Conservation (phyloP, 2,113 vertebrate species). For the Arizona elegans region DNA sequence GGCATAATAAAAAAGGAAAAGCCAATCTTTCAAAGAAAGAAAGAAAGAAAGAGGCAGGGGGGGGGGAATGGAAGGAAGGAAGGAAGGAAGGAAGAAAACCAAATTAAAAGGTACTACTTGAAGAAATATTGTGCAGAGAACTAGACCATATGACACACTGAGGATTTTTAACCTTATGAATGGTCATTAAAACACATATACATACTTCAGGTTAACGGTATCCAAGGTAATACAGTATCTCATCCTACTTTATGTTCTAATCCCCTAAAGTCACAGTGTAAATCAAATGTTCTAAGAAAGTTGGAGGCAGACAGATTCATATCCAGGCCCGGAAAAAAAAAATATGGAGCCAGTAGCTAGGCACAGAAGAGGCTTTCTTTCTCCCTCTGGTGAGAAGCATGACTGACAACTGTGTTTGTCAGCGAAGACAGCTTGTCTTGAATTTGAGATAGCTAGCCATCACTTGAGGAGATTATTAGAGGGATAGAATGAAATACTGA, state of each 20-base stretch:
- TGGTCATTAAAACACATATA: not conserved
- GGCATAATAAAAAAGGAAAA: not conserved
- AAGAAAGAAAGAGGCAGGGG: not conserved
- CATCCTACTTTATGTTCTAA: not conserved
- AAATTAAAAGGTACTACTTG: not conserved
- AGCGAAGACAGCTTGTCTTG: constrained; percentile 47
- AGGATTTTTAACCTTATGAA: not conserved
- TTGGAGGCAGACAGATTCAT: not conserved
- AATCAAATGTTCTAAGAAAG: not conserved
- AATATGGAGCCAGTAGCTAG: constrained; percentile 30
- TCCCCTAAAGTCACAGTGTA: constrained; percentile 20
- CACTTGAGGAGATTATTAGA: constrained; percentile 49
- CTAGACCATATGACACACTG: not conserved
- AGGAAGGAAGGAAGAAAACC: not conserved
- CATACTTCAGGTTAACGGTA: not conserved
- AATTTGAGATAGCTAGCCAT: constrained; percentile 55
- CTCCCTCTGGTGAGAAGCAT: constrained; percentile 22
- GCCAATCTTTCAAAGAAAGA: not conserved
- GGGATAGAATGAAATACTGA: constrained; percentile 29
- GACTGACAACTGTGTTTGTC: constrained; percentile 29
- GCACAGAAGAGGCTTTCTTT: constrained; percentile 33
- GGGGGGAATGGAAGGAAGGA: not conserved
- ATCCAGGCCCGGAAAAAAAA: not conserved
- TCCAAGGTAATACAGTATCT: not conserved
- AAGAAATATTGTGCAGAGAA: not conserved